A percentile compares a stretch with the other conserved stretches of the same genome.
Conservation (phyloP, 1,140 invertebrate genomes). For the Cheumatopsyche charites region DNA sequence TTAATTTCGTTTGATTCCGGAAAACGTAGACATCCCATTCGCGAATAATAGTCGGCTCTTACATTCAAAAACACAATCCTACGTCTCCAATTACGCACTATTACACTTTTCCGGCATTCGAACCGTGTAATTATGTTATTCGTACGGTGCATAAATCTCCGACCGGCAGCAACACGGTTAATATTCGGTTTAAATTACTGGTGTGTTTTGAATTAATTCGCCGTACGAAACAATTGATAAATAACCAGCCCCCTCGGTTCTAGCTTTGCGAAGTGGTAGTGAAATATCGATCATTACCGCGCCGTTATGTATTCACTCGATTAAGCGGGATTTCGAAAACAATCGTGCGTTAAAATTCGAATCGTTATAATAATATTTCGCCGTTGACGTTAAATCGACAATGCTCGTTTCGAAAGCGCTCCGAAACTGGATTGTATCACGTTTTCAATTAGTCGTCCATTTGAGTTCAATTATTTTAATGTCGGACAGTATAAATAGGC, state of each 20-base stretch:
- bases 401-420: constrained; percentile 4
- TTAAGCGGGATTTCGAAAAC: too few species aligned
- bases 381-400: background rate
- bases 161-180: constrained; percentile 10
- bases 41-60: too few species aligned
- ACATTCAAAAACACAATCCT: constrained; percentile 14
- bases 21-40: too few species aligned
- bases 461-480: constrained; percentile 15
- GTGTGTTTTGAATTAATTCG: constrained; percentile 30
- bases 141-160: constrained; percentile 24
- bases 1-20: too few species aligned
- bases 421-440: constrained; percentile 2
- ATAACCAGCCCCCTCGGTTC: constrained; percentile 11
- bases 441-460: constrained; percentile 19
- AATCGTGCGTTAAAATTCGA: background rate
- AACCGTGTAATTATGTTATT: constrained; percentile 31
- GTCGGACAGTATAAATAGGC: background rate
- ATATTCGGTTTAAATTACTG: constrained; percentile 38
- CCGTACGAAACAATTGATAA: constrained; percentile 32
- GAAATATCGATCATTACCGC: background rate
- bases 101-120: constrained; percentile 30
- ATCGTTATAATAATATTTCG: background rate
- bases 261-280: background rate
- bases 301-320: too few species aligned
- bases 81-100: constrained; percentile 29